Conservation (phyloP, 2,113 vertebrate genomes). For the Paratilapia polleni region DNA sequence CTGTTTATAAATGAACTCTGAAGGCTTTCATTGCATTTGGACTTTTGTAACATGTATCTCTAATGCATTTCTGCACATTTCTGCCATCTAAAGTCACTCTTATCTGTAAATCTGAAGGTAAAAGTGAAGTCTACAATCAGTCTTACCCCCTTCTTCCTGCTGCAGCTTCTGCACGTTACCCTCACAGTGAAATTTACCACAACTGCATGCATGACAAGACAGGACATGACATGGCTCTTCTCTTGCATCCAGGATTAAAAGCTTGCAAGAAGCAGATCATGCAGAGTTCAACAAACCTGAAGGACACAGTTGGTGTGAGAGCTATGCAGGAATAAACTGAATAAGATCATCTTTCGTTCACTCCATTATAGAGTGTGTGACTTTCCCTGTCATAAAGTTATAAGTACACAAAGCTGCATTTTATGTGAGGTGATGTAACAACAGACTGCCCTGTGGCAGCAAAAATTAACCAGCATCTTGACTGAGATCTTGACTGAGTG, state of each 20-base stretch:
- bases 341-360: neutral
- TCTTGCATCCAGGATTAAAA: neutral
- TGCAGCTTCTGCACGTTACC: neutral
- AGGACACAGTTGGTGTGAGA: neutral
- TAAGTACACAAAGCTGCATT: slow-evolving; percentile 11
- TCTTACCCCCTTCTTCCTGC: neutral
- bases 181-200: neutral
- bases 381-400: neutral
- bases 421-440: slow-evolving; percentile 26
- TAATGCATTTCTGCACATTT: no score
- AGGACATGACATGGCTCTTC: slow-evolving; percentile 23
- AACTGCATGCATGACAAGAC: slow-evolving; percentile 5
- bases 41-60: no score
- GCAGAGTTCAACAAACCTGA: neutral
- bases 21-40: no score
- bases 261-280: slow-evolving; percentile 10
- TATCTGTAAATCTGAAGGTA: neutral
- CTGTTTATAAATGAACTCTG: no score
- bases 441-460: slow-evolving; percentile 38
- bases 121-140: neutral
- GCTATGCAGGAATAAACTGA: neutral
- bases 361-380: neutral
- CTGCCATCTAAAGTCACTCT: no score
- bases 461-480: slow-evolving; percentile 29
- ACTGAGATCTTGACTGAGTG: neutral